Evolutionary conservation across 2,797 vertebrate genomes (phyloP).

Genomic region (Centropyge bicolor): DNA sequence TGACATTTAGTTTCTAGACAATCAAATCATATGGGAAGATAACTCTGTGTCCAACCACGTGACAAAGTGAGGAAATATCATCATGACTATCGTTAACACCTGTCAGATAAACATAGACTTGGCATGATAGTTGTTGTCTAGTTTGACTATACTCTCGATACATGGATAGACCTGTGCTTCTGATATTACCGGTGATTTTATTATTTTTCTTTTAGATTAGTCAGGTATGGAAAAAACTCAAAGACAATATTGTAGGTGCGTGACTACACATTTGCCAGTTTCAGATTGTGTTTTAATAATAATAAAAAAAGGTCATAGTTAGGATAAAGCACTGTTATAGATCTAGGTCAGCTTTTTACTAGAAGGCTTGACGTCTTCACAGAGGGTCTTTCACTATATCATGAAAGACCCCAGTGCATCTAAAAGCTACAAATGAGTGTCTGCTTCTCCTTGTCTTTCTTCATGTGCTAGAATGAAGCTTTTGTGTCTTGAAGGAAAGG

Average conservation of each 20-base stretch:
- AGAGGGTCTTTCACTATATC: slow-evolving; percentile 14
- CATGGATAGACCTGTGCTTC: slow-evolving; percentile 67
- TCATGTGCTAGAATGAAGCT: slow-evolving; percentile 14
- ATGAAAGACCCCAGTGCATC: slow-evolving; percentile 35
- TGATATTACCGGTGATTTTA: slow-evolving; percentile 70
- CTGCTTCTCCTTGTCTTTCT: slow-evolving; percentile 30
- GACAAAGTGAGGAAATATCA: slow-evolving; percentile 56
- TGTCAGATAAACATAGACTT: slow-evolving; percentile 72
- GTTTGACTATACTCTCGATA: slow-evolving; percentile 73
- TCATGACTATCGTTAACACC: slow-evolving; percentile 59
- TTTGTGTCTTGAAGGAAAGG: slow-evolving; percentile 31
- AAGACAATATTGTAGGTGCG: slow-evolving; percentile 44
- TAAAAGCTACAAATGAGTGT: slow-evolving; percentile 39
- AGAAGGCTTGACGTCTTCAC: slow-evolving; percentile 29
- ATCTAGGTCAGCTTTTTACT: slow-evolving; percentile 46
- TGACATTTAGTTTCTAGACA: slow-evolving; percentile 85
- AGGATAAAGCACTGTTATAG: slow-evolving; percentile 66
- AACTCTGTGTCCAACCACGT: slow-evolving; percentile 55
- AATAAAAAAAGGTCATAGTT: slow-evolving; percentile 35
- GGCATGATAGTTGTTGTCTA: slow-evolving; percentile 77
- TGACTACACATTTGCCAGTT: slow-evolving; percentile 44
- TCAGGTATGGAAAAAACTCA: slow-evolving; percentile 46
- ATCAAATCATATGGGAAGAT: slow-evolving; percentile 76
- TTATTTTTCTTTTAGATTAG: slow-evolving; percentile 60
- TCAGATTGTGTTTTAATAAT: slow-evolving; percentile 52